phyloP scores from a whole-genome alignment of 2,797 vertebrate genomes.

The Sebastes aleutianus region DNA sequence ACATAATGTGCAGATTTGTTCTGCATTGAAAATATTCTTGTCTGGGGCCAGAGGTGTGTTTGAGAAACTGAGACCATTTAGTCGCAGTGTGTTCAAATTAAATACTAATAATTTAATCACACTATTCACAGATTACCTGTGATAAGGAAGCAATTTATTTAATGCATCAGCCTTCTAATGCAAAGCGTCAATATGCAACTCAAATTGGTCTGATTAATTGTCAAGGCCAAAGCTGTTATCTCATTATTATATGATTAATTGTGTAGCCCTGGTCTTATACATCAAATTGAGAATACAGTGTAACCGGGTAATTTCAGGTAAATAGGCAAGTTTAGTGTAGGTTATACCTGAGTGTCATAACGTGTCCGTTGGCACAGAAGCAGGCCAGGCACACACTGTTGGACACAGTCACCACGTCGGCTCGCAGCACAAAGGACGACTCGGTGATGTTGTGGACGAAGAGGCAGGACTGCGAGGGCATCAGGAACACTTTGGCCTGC shows the following conservation, averaged over 20 bases:
- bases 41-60: neutral
- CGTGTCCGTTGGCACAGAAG: conserved; percentile 97
- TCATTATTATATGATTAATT: neutral
- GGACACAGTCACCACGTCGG: conserved; percentile 90
- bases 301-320: neutral
- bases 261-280: neutral
- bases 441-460: conserved; percentile 98
- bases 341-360: conserved; percentile 95
- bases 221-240: neutral
- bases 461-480: conserved; percentile 96
- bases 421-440: conserved; percentile 94
- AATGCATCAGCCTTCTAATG: neutral
- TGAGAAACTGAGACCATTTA: neutral
- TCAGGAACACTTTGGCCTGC: conserved; percentile 97
- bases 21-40: neutral
- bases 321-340: neutral
- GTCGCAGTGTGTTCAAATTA: neutral
- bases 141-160: neutral
- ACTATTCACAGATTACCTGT: neutral
- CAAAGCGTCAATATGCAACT: neutral
- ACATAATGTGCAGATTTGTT: neutral
- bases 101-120: neutral
- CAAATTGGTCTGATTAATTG: neutral
- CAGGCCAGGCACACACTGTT: conserved; percentile 94
- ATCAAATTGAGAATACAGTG: neutral